Conservation (phyloP, 2,113 vertebrate genomes). For the Atlantisia rogersi region DNA sequence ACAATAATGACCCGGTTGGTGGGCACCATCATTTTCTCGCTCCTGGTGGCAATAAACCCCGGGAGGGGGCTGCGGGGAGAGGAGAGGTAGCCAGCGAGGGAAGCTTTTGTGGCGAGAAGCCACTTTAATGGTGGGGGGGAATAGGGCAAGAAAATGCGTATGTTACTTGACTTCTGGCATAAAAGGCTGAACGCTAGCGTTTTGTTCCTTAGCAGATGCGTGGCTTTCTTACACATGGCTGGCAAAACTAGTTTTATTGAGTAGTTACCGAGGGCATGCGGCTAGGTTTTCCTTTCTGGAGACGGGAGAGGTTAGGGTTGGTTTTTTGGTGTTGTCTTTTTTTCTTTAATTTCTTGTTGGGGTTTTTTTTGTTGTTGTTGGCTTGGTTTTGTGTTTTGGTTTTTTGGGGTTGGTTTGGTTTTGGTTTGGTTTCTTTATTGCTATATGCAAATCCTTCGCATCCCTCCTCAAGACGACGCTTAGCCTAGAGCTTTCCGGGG, state of each 20-base stretch:
- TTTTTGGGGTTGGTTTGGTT: not conserved
- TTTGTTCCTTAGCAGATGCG: conserved; percentile 34
- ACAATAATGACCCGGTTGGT: conserved; percentile 90
- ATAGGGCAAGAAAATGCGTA: conserved; percentile 53
- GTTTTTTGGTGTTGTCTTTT: not conserved
- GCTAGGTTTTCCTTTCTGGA: too few species aligned
- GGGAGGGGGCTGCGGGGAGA: conserved; percentile 14
- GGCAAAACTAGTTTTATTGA: too few species aligned
- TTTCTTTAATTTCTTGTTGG: not conserved
- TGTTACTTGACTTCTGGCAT: conserved; percentile 52
- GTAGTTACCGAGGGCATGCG: too few species aligned
- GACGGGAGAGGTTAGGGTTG: not conserved
- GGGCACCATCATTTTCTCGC: conserved; percentile 80
- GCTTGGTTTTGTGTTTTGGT: not conserved
- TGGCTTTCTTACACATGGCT: not conserved
- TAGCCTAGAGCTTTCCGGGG: conserved; percentile 74
- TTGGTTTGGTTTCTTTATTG: not conserved
- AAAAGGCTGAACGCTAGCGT: conserved; percentile 43
- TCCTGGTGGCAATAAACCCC: conserved; percentile 73
- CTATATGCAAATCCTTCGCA: conserved; percentile 17
- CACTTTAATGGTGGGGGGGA: conserved; percentile 47
- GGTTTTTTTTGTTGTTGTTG: too few species aligned
- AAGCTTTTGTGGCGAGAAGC: conserved; percentile 68
- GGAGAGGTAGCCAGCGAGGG: conserved; percentile 25
- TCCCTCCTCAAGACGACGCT: conserved; percentile 57